Base-by-base conservation (phyloP, 1,140 invertebrate genomes). In the Linepithema humile region DNA sequence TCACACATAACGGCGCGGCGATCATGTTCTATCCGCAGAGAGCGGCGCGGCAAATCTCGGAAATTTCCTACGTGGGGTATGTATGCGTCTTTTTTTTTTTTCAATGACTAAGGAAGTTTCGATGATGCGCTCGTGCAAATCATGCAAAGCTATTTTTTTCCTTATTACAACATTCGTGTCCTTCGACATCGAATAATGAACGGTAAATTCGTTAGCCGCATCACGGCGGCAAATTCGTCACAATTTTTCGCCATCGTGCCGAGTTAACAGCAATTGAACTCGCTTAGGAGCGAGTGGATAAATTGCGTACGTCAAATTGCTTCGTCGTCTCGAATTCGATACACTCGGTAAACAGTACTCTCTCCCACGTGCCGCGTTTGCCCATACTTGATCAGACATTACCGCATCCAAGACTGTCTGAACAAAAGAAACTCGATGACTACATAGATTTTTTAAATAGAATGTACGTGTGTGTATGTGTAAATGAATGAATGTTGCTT, bases 61-160 rank as follows among this genome's bases (percentile, higher is more conserved):
- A 94, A 80, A 93, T 94, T 64, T 94, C 94, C 6, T 94, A 94
- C 48, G 93, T 94, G 7, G 94, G 93, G 94, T 94, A 88, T 62
- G 93, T 93, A 75, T 60, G 15, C 9, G 17, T 50, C 10, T 29
- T 32, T 48, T 29, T 29, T 50, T 1, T 57, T 29, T 23, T 45
- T 23, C 1, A 10, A 1, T n/a, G 15, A 17, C 35, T 12, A 38
- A 5, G 29, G 2, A 53, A 29, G 10, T 17, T 38, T 40, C 15
- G 43, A 75, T 23, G 4, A 29, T 26, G 26, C n/a, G 29, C 57
- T 62, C 55, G 40, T 5, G 3, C 26, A 48, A 75, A n/a, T 12
- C 29, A 69, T 10, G 10, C 20, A 20, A 64, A 70, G 45, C 32
- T 12, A 29, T 64, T 75, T 45, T 40, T 32, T 40, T 40, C 9